A percentile compares a stretch with the other conserved stretches of the same genome.
phyloP scores from a whole-genome alignment of 2,797 vertebrate genomes.

The Microctenopoma lineatum region DNA sequence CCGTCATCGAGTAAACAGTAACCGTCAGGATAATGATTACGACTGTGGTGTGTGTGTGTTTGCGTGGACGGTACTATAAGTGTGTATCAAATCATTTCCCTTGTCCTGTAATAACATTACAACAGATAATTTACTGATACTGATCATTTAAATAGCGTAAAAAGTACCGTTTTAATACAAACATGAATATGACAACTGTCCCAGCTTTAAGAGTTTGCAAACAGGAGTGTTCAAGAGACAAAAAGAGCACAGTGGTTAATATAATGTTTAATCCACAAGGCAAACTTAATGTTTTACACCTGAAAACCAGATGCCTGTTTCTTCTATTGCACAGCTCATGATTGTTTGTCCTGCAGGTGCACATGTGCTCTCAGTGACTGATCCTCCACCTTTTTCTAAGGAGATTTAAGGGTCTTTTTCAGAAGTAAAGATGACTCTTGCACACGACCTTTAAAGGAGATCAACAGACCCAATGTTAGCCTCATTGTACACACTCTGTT shows the following conservation, averaged over 20 bases:
- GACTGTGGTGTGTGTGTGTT: background rate
- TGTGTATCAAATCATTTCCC: background rate
- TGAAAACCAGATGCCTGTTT: background rate
- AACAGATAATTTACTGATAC: background rate
- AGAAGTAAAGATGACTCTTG: background rate
- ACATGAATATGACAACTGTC: background rate
- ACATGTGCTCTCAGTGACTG: background rate
- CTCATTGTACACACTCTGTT: background rate
- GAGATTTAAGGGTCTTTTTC: background rate
- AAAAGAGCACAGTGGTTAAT: background rate
- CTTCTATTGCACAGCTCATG: background rate
- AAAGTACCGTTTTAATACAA: background rate
- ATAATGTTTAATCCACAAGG: no score
- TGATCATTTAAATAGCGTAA: no score
- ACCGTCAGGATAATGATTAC: background rate
- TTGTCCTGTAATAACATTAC: background rate
- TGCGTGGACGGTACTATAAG: background rate
- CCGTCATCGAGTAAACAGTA: background rate
- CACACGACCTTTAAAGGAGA: background rate
- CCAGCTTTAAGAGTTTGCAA: background rate
- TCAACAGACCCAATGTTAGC: background rate
- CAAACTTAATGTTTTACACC: background rate
- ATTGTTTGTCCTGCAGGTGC: background rate
- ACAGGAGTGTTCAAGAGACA: no score
- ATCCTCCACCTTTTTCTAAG: background rate